Evolutionary conservation across 2,888 invertebrate species (phyloP).

Genomic region (Yponomeuta malinellus): DNA sequence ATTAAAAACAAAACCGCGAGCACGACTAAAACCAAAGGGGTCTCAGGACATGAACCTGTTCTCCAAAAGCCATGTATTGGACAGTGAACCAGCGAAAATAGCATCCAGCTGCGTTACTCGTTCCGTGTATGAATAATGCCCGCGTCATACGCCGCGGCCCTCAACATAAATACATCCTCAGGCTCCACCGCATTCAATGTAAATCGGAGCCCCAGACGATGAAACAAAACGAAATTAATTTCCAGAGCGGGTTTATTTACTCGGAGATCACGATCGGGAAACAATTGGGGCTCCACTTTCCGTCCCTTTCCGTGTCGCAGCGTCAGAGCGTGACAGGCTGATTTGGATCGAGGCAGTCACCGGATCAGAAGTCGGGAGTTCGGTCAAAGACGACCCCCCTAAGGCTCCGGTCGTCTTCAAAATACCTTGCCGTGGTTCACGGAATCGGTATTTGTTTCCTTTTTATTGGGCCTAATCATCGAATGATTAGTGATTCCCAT

Average conservation of each 20-base stretch:
- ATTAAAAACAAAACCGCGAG: neutral
- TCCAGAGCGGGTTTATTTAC: constrained; percentile 68
- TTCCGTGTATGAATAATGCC: constrained; percentile 70
- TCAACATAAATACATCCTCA: constrained; percentile 70
- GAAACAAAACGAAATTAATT: constrained; percentile 75
- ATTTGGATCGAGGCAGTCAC: constrained; percentile 2
- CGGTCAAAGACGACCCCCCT: constrained; percentile 53
- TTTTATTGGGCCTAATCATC: constrained; percentile 43
- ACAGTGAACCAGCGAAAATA: constrained; percentile 68
- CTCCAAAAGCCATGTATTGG: constrained; percentile 19
- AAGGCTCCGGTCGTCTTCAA: constrained; percentile 51
- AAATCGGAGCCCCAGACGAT: constrained; percentile 70
- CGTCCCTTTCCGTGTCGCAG: constrained; percentile 6
- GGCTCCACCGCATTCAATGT: constrained; percentile 71
- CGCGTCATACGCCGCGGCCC: constrained; percentile 67
- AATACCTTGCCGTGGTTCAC: constrained; percentile 49
- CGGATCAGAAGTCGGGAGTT: neutral
- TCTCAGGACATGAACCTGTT: constrained; percentile 1
- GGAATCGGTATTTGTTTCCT: constrained; percentile 38
- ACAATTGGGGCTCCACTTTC: constrained; percentile 5
- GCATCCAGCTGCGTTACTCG: constrained; percentile 58
- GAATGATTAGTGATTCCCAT: constrained; percentile 54
- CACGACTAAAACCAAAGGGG: neutral
- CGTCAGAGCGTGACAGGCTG: constrained; percentile 9
- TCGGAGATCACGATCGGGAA: constrained; percentile 23